phyloP scores from a whole-genome alignment of 1,140 invertebrate genomes.

The Brachionus angularis region DNA sequence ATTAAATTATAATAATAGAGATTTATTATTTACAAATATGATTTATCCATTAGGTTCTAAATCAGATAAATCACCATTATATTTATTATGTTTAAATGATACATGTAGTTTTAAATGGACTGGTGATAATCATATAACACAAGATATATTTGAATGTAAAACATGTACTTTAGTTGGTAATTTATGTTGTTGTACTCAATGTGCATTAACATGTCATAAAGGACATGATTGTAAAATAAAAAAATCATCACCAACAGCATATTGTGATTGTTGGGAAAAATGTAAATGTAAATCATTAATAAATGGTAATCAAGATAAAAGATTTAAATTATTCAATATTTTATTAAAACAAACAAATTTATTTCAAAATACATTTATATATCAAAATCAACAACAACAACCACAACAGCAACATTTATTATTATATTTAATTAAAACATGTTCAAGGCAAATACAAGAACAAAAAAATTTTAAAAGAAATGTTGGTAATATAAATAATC shows the following conservation, averaged over 20 bases:
- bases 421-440: constrained; percentile 91
- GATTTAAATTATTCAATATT: constrained; percentile 78
- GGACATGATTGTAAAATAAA: constrained; percentile 96
- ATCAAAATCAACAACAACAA: constrained; percentile 81
- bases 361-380: too few relatives aligned
- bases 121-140: constrained; percentile 95
- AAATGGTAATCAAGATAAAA: constrained; percentile 79
- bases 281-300: constrained; percentile 91
- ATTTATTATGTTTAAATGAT: constrained; percentile 95
- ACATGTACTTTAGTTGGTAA: constrained; percentile 96
- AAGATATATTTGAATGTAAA: constrained; percentile 97
- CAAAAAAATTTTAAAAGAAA: constrained; percentile 79
- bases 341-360: constrained; percentile 78
- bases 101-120: constrained; percentile 99
- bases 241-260: constrained; percentile 92
- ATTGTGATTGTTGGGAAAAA: constrained; percentile 99
- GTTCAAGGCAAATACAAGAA: constrained; percentile 88
- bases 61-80: constrained; percentile 86
- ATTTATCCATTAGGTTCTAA: constrained; percentile 82
- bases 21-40: constrained; percentile 65
- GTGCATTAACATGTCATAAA: constrained; percentile 78
- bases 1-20: constrained; percentile 49
- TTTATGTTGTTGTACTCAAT: constrained; percentile 97
- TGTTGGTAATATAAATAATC: too few relatives aligned
- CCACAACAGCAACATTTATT: constrained; percentile 83